Percentiles rank a stretch among this genome's conserved stretches.
phyloP scores from a whole-genome alignment of 1,140 invertebrate genomes.

The Mycetomoellerius zeteki region DNA sequence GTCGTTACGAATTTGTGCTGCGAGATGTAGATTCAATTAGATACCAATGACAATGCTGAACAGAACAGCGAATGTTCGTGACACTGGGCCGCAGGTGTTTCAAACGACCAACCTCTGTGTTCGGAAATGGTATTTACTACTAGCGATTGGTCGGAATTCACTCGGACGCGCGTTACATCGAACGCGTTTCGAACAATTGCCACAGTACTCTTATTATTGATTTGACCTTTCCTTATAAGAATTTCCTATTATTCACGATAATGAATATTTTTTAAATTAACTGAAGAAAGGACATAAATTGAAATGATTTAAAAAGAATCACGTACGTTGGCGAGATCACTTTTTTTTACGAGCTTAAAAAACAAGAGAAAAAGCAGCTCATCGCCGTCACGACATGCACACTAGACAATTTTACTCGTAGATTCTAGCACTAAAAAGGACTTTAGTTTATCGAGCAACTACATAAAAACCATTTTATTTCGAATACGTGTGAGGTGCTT shows the following conservation, averaged over 20 bases:
- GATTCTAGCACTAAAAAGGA: background rate
- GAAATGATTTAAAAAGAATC: background rate
- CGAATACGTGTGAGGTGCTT: background rate
- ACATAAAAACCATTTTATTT: conserved; percentile 36
- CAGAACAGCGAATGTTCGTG: conserved; percentile 49
- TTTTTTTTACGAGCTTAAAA: conserved; percentile 4
- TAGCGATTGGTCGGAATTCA: conserved; percentile 57
- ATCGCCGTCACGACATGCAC: background rate
- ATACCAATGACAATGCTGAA: conserved; percentile 51
- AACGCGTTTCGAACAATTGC: conserved; percentile 32
- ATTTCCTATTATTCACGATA: background rate
- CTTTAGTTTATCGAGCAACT: conserved; percentile 2
- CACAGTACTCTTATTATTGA: conserved; percentile 39
- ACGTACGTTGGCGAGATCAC: background rate
- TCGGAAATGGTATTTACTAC: conserved; percentile 60
- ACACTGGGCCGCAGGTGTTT: conserved; percentile 56
- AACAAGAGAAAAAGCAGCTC: background rate
- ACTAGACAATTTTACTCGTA: background rate
- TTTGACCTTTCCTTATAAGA: background rate
- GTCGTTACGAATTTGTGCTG: conserved; percentile 47
- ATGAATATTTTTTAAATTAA: background rate
- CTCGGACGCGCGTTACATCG: conserved; percentile 45
- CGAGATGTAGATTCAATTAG: conserved; percentile 61
- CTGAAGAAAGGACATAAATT: background rate
- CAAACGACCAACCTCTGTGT: conserved; percentile 50